These are phyloP conservation scores for Troglohyphantes excavatus DNA, from an alignment of 2,888 invertebrate genomes.

Conservation along the genomic window DNA sequence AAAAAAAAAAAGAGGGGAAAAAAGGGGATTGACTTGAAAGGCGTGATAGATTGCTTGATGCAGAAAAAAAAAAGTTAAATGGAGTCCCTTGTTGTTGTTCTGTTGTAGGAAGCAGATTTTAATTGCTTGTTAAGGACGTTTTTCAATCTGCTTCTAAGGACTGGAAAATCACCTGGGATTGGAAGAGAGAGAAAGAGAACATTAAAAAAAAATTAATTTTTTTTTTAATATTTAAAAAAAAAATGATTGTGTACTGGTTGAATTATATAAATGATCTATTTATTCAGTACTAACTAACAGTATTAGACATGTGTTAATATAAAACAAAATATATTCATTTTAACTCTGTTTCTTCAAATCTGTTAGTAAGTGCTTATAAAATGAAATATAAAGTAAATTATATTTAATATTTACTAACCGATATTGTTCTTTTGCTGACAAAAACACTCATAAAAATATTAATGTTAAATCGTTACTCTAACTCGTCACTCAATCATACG, in stretches of 20 bases:
- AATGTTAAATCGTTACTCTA: too few species aligned
- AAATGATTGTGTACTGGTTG: neutral
- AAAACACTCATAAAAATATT: too few species aligned
- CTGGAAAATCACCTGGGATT: conserved; percentile 2
- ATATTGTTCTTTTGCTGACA: too few species aligned
- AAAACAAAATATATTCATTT: too few species aligned
- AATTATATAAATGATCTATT: too few species aligned
- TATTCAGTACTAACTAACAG: too few species aligned
- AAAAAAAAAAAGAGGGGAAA: neutral
- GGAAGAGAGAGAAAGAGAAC: neutral
- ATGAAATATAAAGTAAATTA: too few species aligned
- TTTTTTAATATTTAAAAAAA: neutral
- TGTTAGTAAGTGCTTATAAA: too few species aligned
- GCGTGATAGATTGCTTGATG: conserved; percentile 23
- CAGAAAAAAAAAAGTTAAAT: conserved; percentile 14
- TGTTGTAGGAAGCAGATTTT: conserved; percentile 25
- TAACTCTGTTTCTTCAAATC: too few species aligned
- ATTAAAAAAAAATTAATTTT: neutral
- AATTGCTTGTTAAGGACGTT: conserved; percentile 31
- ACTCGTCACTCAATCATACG: too few species aligned
- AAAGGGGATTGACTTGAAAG: conserved; percentile 1
- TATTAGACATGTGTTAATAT: too few species aligned
- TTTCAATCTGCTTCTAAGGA: conserved; percentile 1
- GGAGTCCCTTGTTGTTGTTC: neutral
- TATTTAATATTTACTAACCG: too few species aligned